Conservation (phyloP, 2,888 invertebrate species). For the Oeneis ivallda region DNA sequence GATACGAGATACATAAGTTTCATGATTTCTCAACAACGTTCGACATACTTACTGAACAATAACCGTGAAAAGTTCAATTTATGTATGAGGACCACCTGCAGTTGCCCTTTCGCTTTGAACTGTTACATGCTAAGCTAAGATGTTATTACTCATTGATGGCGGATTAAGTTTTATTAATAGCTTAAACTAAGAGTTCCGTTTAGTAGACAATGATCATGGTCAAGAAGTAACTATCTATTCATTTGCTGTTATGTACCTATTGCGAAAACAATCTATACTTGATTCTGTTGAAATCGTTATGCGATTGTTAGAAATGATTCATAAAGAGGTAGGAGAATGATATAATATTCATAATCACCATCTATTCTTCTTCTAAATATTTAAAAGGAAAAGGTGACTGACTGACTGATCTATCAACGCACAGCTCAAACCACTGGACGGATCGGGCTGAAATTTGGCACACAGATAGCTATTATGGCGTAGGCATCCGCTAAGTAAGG, state of each 20-base stretch:
- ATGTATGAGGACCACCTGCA: conserved; percentile 1
- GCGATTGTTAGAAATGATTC: too few relatives aligned
- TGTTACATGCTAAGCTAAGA: not conserved
- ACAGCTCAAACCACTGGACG: too few relatives aligned
- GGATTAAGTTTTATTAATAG: conserved; percentile 4
- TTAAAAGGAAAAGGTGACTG: too few relatives aligned
- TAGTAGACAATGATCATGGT: not conserved
- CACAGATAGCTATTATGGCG: too few relatives aligned
- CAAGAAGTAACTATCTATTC: not conserved
- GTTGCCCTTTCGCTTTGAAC: not conserved
- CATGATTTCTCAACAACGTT: not conserved
- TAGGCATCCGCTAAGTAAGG: too few relatives aligned
- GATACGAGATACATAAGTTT: not conserved
- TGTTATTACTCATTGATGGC: conserved; percentile 4
- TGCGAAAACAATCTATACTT: not conserved
- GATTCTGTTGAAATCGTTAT: too few relatives aligned
- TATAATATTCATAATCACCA: too few relatives aligned
- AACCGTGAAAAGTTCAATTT: not conserved
- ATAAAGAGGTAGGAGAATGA: too few relatives aligned
- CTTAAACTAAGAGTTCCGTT: not conserved
- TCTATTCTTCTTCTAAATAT: too few relatives aligned
- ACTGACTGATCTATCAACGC: too few relatives aligned
- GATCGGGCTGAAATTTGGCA: too few relatives aligned
- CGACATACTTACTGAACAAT: not conserved
- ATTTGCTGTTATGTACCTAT: not conserved